Evolutionary conservation across 2,113 vertebrate species (phyloP).

Genomic region (Dissostichus mawsoni): DNA sequence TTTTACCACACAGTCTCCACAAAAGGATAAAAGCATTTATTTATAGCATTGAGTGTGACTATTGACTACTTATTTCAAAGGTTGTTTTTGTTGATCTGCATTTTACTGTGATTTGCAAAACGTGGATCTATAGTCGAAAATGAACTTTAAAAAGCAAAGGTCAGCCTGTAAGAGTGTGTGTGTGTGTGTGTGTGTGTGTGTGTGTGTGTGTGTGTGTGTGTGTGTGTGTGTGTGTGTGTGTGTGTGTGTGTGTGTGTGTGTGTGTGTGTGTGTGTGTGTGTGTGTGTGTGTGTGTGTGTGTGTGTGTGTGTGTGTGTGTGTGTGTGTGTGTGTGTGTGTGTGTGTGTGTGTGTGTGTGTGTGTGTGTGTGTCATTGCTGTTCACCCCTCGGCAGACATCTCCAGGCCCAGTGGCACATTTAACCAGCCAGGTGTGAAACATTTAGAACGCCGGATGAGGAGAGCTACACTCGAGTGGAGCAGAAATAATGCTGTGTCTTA

Average conservation of each 20-base stretch:
- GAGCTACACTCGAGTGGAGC: conserved; percentile 61
- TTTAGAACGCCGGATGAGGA: conserved; percentile 70
- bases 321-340: too few species aligned
- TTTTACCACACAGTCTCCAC: conserved; percentile 37
- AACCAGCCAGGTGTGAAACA: conserved; percentile 79
- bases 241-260: too few species aligned
- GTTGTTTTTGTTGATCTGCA: conserved; percentile 8
- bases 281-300: too few species aligned
- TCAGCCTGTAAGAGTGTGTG: conserved; percentile 11
- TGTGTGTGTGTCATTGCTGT: conserved; percentile 16
- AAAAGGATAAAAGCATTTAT: conserved; percentile 30
- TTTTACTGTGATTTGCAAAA: conserved; percentile 5
- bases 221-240: too few species aligned
- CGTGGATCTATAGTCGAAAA: neutral
- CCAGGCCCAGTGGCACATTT: conserved; percentile 70
- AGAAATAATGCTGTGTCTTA: conserved; percentile 57
- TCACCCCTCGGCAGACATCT: conserved; percentile 49
- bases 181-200: conserved; percentile 4
- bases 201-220: too few species aligned
- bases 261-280: too few species aligned
- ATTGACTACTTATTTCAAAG: conserved; percentile 12
- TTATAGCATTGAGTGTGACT: conserved; percentile 15
- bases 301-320: too few species aligned
- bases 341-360: neutral
- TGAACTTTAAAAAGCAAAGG: conserved; percentile 34